Evolutionary conservation across 23 tunicate species (phyloP), one percentile per base, ranked within the genome.

Genomic region (Pegea sp.): DNA sequence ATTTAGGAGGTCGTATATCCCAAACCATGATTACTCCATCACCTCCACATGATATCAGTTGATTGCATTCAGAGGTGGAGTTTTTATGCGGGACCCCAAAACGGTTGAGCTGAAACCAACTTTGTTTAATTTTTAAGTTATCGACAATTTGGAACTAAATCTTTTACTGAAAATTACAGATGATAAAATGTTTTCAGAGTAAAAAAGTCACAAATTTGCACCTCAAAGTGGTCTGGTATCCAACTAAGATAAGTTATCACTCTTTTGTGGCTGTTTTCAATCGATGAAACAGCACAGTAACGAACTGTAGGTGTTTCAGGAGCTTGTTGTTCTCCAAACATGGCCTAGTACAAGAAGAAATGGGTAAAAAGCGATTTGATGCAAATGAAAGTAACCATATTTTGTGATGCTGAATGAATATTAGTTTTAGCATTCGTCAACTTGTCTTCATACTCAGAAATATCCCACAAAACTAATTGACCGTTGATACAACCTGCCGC

Each of bases 401-500:
- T n/a, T n/a, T n/a, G n/a, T n/a, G n/a, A n/a, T n/a, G n/a, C n/a
- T n/a, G n/a, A n/a, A n/a, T n/a, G n/a, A n/a, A n/a, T n/a, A n/a
- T n/a, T n/a, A n/a, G n/a, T 52, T 33, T 60, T 61, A 20, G 52
- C 60, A 28, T 66, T 84, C 19, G 29, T 78, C 49, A 84, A 33
- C 53, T 75, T 79, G 19, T 79, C 93, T 3, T 64, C 71, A 52
- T 79, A 62, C 25, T 67, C 86, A 0, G 78, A 54, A 29, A 79
- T 68, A 59, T 91, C 99, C 99, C 99, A 91, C 34, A 91, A 31
- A 19, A 79, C 93, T 6, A 91, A 56, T 49, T 91, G 99, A 0
- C 99, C 99, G 42, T 91, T 91, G 31, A 91, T 79, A 44, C 99
- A 91, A 1, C 99, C 99, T 16, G 75, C 99, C 0, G 99, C 99